Evolutionary conservation across 64 coral and sea anemone genomes (phyloP), one percentile per base, ranked within the genome.

Genomic region (Pachyseris speciosa): DNA sequence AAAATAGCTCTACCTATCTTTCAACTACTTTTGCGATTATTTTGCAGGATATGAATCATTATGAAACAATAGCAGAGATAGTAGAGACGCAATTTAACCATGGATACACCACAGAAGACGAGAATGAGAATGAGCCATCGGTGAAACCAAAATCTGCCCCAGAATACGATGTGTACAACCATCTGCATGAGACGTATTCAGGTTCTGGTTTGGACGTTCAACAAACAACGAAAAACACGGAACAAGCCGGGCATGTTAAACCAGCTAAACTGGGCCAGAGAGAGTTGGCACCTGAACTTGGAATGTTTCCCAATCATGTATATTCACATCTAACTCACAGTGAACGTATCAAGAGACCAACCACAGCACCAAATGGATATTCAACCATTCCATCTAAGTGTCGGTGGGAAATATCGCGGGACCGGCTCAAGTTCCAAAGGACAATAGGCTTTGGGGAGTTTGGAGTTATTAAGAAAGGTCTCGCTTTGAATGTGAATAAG

Each of bases 41-140:
- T 80, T 37, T 59, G 20, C 22, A 81, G 77, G 53, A 20, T 11
- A 31, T 0, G 15, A 53, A 81, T 81, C 33, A 40, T 37, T 63
- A 81, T 10, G 77, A 81, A 40, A 61, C 52, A n/a, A 81, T 81
- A 81, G 63, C 51, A 26, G 53, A 81, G 6, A 81, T 81, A 22
- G 31, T 81, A 1, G 51, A 81, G 9, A 55, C 6, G 20, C 31
- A 81, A 3, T 81, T 61, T 0, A 81, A 81, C 53, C 77, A 61
- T 11, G 77, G 77, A 38, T 55, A 40, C 10, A 39, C 75, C 3
- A 52, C 40, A 2, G 77, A 60, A 38, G 77, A 81, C 20, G 53
- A 40, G 77, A 39, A 39, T 1, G 20, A 34, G 3, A 20, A n/a
- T 43, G 40, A 17, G 13, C 17, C n/a, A 2, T 19, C 20, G 25